These are phyloP conservation scores for Tangara arthus DNA, from an alignment of 2,797 vertebrate genomes.

Conservation along the genomic window DNA sequence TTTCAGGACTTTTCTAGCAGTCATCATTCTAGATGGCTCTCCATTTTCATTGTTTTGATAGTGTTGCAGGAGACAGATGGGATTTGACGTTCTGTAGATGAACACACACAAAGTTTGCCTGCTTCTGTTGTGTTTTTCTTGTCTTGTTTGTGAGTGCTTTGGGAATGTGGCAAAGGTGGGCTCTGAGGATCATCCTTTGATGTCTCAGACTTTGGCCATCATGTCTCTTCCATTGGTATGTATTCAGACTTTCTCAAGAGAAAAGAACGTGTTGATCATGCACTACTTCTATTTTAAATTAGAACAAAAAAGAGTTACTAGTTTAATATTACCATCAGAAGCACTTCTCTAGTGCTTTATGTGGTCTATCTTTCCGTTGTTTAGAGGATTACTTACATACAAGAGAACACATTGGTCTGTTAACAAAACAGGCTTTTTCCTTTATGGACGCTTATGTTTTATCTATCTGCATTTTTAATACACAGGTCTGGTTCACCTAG, in stretches of 20 bases:
- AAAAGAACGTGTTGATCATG: neutral
- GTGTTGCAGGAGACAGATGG: neutral
- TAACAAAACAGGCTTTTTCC: neutral
- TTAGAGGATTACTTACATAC: neutral
- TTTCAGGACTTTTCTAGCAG: neutral
- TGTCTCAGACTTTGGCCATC: neutral
- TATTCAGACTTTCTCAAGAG: conserved; percentile 15
- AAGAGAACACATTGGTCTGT: neutral
- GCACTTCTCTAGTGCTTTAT: neutral
- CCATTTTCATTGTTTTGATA: neutral
- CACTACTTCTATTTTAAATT: neutral
- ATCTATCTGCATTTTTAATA: neutral
- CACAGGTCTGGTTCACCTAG: neutral
- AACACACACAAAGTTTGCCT: neutral
- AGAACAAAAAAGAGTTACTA: neutral
- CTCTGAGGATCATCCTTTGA: neutral
- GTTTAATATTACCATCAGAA: neutral
- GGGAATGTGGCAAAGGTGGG: neutral
- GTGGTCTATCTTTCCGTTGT: neutral
- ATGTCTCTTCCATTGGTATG: neutral
- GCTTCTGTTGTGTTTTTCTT: neutral
- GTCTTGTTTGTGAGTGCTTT: neutral
- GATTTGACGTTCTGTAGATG: neutral
- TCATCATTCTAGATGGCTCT: neutral
- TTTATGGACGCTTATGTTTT: neutral